Evolutionary conservation across 1,140 invertebrate genomes (phyloP), one percentile per base, ranked within the genome.

Genomic region (Anagrus nilaparvatae): DNA sequence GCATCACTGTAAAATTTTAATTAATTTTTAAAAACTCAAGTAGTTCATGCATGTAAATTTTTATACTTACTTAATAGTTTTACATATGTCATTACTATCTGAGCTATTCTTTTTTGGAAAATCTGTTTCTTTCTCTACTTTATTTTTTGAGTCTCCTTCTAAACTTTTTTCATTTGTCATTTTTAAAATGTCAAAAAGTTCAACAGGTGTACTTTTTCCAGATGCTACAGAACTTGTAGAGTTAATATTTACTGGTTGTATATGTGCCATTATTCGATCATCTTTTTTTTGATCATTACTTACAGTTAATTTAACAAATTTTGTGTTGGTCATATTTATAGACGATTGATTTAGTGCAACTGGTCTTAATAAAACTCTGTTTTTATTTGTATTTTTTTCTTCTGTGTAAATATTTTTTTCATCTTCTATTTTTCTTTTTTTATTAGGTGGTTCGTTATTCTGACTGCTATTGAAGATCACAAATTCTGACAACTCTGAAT

Each of bases 181-280:
- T 7, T 46, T 46, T 5, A 42, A 25, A 28, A 42, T 37, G 13
- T 46, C 44, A 5, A 18, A 1, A 16, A 28, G 33, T 1, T 46
- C 44, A 3, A 42, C 21, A 3, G 44, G 44, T 3, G 44, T 41
- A 21, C 20, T 46, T 14, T 32, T 41, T 14, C 39, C 29, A 0
- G 39, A 46, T 32, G 16, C 42, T 5, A 46, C 28, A n/a, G 13
- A 41, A 21, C 31, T 37, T 5, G 39, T 30, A 1, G 23, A 14
- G 13, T 36, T 30, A 17, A 36, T 41, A 28, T 46, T 46, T n/a
- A 46, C 27, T 3, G 44, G 44, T 30, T 46, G 28, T 14, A 46
- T 46, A 18, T 46, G 44, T 14, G 44, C 44, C 9, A 40, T 46
- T 12, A 46, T 46, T 17, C 42, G 44, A 40, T 46, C 38, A 38